Base-by-base conservation (phyloP, 2,113 vertebrate genomes). In the Camelus bactrianus region DNA sequence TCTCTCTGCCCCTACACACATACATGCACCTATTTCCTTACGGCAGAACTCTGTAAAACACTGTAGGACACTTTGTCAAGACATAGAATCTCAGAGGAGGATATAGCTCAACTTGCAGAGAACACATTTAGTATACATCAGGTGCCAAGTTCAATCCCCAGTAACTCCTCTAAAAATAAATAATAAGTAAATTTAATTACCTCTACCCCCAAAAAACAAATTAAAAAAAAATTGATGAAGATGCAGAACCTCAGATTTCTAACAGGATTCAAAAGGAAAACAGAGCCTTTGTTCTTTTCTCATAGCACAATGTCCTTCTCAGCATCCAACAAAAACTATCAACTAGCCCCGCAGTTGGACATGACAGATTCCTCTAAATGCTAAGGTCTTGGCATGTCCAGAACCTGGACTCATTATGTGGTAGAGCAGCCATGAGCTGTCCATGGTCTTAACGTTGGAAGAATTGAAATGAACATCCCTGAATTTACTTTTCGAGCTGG, bases 181-280 rank as follows among this genome's bases (percentile, higher is more conserved):
- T 42, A 42, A 42, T 42, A 42, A 42, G 38, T 42, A 42, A 42
- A 42, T 42, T 42, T 42, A 42, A 42, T 42, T 42, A 42, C 38
- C 38, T 42, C 38, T 42, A 42, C 38, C 38, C 38, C 38, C 38
- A 42, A 42, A 42, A 42, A 42, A 42, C 38, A 42, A 42, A 42
- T 42, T 38, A 4, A 42, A 42, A 42, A 42, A 42, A 42, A 42
- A 42, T 42, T 42, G 38, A 42, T 42, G 38, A 42, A 42, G 38
- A 42, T 42, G 4, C 8, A 64, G 70, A 69, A 82, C 28, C 46
- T 77, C 56, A n/a, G 13, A 84, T 84, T 83, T 42, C 32, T 80
- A 86, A 69, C 24, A 90, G 14, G 52, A 80, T 79, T 73, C 85
- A 50, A 73, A 84, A 79, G 24, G 64, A 65, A 96, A 96, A 72